Percentiles rank a stretch among this genome's conserved stretches.
phyloP scores from a whole-genome alignment of 1,140 invertebrate species.

The Ladona fulva region DNA sequence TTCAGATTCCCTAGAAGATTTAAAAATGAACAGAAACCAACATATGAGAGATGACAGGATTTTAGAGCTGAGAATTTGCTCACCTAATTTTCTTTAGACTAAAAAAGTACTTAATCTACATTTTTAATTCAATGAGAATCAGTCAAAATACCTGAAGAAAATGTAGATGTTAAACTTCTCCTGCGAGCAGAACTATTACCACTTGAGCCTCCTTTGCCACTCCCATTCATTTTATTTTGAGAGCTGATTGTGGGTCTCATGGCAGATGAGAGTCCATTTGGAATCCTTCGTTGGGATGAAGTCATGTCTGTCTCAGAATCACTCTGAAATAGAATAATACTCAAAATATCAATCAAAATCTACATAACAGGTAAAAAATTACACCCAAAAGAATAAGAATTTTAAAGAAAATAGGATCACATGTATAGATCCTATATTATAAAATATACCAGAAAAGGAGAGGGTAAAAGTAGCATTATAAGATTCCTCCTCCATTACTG shows the following conservation, averaged over 20 bases:
- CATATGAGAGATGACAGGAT: background rate
- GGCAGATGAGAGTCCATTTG: slow-evolving; percentile 37
- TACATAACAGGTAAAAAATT: too few species aligned
- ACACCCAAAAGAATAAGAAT: too few species aligned
- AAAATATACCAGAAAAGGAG: too few species aligned
- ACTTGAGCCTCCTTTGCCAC: slow-evolving; percentile 29
- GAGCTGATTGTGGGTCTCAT: slow-evolving; percentile 72
- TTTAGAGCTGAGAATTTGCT: too few species aligned
- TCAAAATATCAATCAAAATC: too few species aligned
- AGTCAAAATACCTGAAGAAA: slow-evolving; percentile 47
- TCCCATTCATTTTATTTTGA: slow-evolving; percentile 55
- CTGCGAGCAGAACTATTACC: slow-evolving; percentile 42
- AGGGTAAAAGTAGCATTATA: too few species aligned
- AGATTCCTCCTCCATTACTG: too few species aligned
- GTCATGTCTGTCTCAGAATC: slow-evolving; percentile 59
- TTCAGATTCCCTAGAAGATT: slow-evolving; percentile 48
- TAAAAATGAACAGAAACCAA: slow-evolving; percentile 22
- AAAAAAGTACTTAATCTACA: slow-evolving; percentile 14
- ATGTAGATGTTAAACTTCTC: slow-evolving; percentile 50
- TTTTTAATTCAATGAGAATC: slow-evolving; percentile 17
- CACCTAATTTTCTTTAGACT: background rate
- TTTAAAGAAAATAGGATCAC: too few species aligned
- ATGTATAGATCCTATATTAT: too few species aligned
- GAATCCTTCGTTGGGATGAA: slow-evolving; percentile 21
- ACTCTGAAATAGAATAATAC: slow-evolving; percentile 39